Percentiles rank a stretch among this genome's conserved stretches.
Evolutionary conservation across 2,113 vertebrate genomes (phyloP).

Genomic region (Sterrhoptilus dennistouni): DNA sequence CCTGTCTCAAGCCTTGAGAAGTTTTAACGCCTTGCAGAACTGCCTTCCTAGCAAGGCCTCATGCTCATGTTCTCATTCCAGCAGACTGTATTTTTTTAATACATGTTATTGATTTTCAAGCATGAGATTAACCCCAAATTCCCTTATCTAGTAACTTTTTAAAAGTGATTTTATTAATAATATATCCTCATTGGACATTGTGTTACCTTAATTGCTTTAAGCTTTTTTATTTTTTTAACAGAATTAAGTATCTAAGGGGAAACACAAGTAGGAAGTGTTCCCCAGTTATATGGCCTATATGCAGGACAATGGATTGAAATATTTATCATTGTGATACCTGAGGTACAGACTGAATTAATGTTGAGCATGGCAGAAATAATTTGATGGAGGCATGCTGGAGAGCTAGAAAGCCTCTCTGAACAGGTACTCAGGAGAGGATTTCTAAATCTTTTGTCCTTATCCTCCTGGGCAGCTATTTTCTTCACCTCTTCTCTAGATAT

Average conservation of each 20-base stretch:
- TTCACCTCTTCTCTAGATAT: background rate
- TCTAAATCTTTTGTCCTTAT: background rate
- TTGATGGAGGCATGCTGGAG: background rate
- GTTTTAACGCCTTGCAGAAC: background rate
- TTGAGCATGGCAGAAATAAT: background rate
- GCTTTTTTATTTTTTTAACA: background rate
- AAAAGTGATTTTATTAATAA: background rate
- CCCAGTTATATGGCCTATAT: background rate
- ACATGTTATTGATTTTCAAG: background rate
- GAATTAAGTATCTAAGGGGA: background rate
- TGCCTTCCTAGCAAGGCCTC: background rate
- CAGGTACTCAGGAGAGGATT: background rate
- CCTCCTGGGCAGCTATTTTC: background rate
- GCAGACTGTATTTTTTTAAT: fast-evolving
- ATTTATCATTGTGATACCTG: background rate
- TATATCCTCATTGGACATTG: background rate
- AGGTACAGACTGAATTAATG: background rate
- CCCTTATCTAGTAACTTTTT: background rate
- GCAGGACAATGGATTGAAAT: background rate
- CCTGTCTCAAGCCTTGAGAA: background rate
- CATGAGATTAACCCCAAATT: background rate
- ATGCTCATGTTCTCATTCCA: background rate
- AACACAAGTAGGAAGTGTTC: background rate
- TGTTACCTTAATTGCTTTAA: background rate
- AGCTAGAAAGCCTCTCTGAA: background rate